Base-by-base conservation (phyloP, 2,113 vertebrate genomes). In the Coptodon bakossiorum region DNA sequence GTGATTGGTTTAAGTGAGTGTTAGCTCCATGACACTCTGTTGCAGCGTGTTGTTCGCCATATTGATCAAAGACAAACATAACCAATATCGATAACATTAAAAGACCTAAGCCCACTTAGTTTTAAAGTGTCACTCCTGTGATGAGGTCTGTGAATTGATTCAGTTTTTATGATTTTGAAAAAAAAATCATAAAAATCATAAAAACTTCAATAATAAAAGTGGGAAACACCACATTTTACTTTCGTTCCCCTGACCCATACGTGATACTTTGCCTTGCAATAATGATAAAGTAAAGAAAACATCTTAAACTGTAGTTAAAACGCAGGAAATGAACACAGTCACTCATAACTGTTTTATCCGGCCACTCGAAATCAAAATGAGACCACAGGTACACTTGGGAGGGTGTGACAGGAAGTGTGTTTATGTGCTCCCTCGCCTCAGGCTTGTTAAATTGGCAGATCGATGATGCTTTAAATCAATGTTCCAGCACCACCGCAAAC, bases 391-490 rank as follows among this genome's bases (percentile, higher is more conserved):
- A 61, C 40, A 63, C 16, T 68, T 73, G 78, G 89, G 63, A 82
- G 66, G 88, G 78, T 50, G 86, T 84, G 63, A 86, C 24, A 40
- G 82, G 52, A 36, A 85, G 89, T 84, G 86, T 86, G 87, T 88
- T 82, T 90, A 82, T 86, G 85, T 82, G 92, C 59, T 90, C 81
- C 38, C 81, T 86, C 24, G 86, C 88, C 87, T 91, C 84, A 9
- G 91, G 90, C 91, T 88, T 91, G 89, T 94, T 90, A 91, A 93
- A 94, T 93, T 94, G 93, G 91, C 91, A 92, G 91, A 93, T 95
- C 93, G 73, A 95, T 95, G 91, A 95, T 92, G 92, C 91, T 93
- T 95, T 93, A 93, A 92, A 96, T 95, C 93, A 94, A 94, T 95
- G 92, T 94, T 94, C 87, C 90, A 93, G 89, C 91, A 88, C 86